These are phyloP conservation scores for Leptopilina drosophilae DNA, from an alignment of 2,888 invertebrate species.

Conservation along the genomic window DNA sequence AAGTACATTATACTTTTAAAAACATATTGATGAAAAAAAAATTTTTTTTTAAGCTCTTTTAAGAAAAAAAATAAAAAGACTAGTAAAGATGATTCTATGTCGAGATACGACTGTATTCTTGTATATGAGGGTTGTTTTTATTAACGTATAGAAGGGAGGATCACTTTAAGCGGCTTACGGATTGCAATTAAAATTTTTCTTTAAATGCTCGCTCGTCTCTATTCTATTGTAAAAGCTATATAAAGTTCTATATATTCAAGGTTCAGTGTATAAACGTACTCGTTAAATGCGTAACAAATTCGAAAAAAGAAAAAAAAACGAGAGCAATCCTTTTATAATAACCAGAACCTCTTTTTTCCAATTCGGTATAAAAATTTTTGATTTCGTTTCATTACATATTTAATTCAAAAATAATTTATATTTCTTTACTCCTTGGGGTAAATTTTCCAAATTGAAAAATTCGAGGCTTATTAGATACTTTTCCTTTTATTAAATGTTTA, in stretches of 20 bases:
- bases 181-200: conserved; percentile 75
- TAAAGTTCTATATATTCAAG: conserved; percentile 1
- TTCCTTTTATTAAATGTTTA: too few species aligned
- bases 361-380: background rate
- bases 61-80: conserved; percentile 30
- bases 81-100: conserved; percentile 13
- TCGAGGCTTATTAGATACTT: too few species aligned
- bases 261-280: conserved; percentile 24
- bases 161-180: conserved; percentile 72
- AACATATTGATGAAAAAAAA: background rate
- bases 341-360: background rate
- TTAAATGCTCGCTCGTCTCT: conserved; percentile 67
- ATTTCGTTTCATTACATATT: too few species aligned
- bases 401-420: too few species aligned
- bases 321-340: background rate
- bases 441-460: too few species aligned
- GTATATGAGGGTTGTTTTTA: conserved; percentile 61
- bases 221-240: conserved; percentile 31
- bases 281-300: conserved; percentile 30
- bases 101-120: conserved; percentile 34
- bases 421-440: too few species aligned
- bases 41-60: background rate
- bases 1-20: background rate
- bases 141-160: conserved; percentile 65
- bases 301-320: background rate